These are phyloP conservation scores for Phymorhynchus buccinoides DNA, from an alignment of 1,140 invertebrate genomes.

Conservation along the genomic window DNA sequence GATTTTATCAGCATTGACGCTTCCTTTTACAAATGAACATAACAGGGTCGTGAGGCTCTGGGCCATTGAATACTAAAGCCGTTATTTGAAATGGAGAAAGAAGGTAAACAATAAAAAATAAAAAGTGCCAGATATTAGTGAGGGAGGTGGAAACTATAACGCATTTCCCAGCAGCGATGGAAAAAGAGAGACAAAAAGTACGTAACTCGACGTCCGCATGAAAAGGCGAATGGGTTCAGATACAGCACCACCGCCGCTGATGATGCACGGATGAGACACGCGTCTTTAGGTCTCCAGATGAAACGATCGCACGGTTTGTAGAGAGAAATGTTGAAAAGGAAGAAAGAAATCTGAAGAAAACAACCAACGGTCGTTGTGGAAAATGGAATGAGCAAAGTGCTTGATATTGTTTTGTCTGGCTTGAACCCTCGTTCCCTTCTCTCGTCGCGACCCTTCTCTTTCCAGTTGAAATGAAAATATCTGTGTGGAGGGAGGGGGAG, in stretches of 20 bases:
- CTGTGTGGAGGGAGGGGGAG: too few relatives aligned
- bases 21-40: constrained; percentile 43
- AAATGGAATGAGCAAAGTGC: constrained; percentile 2
- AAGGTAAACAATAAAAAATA: too few relatives aligned
- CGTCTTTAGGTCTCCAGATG: background rate
- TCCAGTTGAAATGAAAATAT: too few relatives aligned
- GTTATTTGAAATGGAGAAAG: constrained; percentile 40
- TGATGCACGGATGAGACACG: background rate
- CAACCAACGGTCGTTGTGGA: background rate
- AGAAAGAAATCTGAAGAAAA: background rate
- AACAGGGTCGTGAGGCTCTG: constrained; percentile 35
- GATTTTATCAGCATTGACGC: constrained; percentile 41
- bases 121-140: too few relatives aligned
- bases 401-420: background rate
- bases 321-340: background rate
- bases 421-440: background rate
- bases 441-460: background rate
- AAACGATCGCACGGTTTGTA: background rate
- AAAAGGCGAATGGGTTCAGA: constrained; percentile 28
- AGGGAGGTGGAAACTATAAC: constrained; percentile 3
- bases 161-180: constrained; percentile 34
- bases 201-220: constrained; percentile 34
- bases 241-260: constrained; percentile 14
- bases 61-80: constrained; percentile 41
- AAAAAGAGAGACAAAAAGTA: too few relatives aligned